Evolutionary conservation across 2,113 vertebrate species (phyloP).

Genomic region (Regulus satrapa): DNA sequence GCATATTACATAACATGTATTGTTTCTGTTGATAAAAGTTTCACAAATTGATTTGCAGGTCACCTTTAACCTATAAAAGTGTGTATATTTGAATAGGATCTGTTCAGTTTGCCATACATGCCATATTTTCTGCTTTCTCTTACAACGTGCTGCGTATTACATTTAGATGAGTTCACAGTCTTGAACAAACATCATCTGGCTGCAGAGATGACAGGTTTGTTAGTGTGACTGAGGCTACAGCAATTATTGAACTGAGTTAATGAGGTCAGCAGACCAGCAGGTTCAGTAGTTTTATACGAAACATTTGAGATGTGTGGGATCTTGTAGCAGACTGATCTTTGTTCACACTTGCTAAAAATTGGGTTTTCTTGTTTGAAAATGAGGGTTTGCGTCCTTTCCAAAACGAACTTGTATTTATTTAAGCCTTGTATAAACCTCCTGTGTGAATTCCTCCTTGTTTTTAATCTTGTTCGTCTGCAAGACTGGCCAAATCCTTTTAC

Average conservation of each 20-base stretch:
- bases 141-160: background rate
- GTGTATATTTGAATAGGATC: background rate
- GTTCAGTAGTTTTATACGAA: background rate
- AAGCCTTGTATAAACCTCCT: background rate
- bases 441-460: background rate
- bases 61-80: slow-evolving; percentile 42
- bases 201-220: background rate
- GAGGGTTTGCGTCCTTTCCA: background rate
- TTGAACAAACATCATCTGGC: background rate
- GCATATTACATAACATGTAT: background rate
- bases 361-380: background rate
- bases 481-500: background rate
- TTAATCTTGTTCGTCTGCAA: background rate
- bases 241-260: background rate
- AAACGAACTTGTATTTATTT: background rate
- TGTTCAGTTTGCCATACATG: background rate
- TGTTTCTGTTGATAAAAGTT: background rate
- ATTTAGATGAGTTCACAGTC: background rate
- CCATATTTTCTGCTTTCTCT: background rate
- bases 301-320: background rate
- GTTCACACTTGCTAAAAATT: background rate
- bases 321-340: background rate
- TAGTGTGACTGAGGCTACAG: background rate
- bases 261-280: background rate
- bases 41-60: slow-evolving; percentile 68